Evolutionary conservation across 2,888 invertebrate species (phyloP).

Genomic region (Trichopoda pennipes): DNA sequence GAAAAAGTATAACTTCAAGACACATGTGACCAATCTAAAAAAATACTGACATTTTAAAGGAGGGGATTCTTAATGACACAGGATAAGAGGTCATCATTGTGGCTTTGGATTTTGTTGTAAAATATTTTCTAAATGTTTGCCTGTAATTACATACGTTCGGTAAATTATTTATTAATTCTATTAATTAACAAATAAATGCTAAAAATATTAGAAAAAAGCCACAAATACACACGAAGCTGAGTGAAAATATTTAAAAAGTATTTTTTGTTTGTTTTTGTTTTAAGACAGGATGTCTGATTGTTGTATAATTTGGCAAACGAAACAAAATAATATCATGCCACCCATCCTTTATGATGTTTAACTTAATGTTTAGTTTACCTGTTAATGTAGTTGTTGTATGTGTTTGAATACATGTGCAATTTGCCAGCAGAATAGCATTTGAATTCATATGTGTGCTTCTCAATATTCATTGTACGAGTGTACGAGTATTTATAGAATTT

Average conservation of each 20-base stretch:
- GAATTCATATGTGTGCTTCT: slow-evolving; percentile 52
- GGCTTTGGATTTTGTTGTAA: slow-evolving; percentile 55
- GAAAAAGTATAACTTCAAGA: slow-evolving; percentile 8
- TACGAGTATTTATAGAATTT: not conserved
- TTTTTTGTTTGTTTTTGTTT: slow-evolving; percentile 45
- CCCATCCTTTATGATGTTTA: slow-evolving; percentile 52
- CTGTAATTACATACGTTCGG: slow-evolving; percentile 45
- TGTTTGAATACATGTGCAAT: slow-evolving; percentile 1
- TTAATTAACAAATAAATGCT: slow-evolving; percentile 44
- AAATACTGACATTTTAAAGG: not conserved
- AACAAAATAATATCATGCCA: slow-evolving; percentile 53
- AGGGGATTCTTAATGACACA: slow-evolving; percentile 45
- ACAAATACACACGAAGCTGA: slow-evolving; percentile 47
- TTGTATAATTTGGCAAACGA: slow-evolving; percentile 55
- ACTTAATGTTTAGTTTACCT: slow-evolving; percentile 8
- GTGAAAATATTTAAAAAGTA: slow-evolving; percentile 62
- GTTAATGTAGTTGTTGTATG: not conserved
- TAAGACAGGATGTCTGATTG: slow-evolving; percentile 61
- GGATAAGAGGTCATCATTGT: slow-evolving; percentile 64
- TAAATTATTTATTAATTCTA: slow-evolving; percentile 64
- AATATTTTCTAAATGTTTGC: slow-evolving; percentile 61
- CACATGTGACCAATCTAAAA: slow-evolving; percentile 37
- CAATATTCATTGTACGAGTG: slow-evolving; percentile 9
- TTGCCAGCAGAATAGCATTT: slow-evolving; percentile 28
- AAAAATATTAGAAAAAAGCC: slow-evolving; percentile 3